Conservation (phyloP, 1,140 invertebrate genomes). For the Gonatopus flavifemur region DNA sequence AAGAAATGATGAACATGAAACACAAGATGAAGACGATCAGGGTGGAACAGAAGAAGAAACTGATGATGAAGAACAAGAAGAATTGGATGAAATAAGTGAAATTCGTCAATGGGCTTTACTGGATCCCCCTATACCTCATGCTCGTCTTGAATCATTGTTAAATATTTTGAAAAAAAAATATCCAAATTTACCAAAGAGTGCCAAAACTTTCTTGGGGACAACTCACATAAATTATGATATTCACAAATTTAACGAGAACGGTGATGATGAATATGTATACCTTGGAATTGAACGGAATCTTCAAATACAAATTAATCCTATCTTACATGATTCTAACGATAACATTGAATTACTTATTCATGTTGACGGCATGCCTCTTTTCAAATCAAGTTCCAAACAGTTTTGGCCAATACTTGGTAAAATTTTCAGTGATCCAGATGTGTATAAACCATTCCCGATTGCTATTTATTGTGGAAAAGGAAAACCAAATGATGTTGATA, state of each 20-base stretch:
- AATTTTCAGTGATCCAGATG: slow-evolving; percentile 4
- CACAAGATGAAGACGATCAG: too few species aligned
- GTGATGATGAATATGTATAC: slow-evolving; percentile 13
- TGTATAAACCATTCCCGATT: slow-evolving; percentile 12
- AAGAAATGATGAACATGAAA: too few species aligned
- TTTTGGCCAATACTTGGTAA: slow-evolving; percentile 23
- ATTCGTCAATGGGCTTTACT: slow-evolving; percentile 1
- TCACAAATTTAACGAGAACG: background rate
- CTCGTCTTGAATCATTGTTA: slow-evolving; percentile 3
- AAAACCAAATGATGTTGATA: slow-evolving; percentile 11
- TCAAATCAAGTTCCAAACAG: slow-evolving; percentile 13
- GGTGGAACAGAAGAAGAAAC: too few species aligned
- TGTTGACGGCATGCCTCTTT: slow-evolving; percentile 20
- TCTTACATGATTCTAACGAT: slow-evolving; percentile 1
- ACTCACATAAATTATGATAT: slow-evolving; percentile 5
- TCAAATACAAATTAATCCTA: slow-evolving; percentile 4
- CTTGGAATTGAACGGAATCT: slow-evolving; percentile 15
- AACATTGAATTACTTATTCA: slow-evolving; percentile 15
- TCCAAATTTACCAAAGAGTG: slow-evolving; percentile 9
- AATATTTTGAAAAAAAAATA: slow-evolving; percentile 4
- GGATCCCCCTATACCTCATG: background rate
- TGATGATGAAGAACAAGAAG: too few species aligned
- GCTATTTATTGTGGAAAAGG: slow-evolving; percentile 12
- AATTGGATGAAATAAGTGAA: background rate
- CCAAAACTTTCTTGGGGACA: slow-evolving; percentile 15